These are phyloP conservation scores for Mungos mungo DNA, from an alignment of 2,113 vertebrate species.

Conservation along the genomic window DNA sequence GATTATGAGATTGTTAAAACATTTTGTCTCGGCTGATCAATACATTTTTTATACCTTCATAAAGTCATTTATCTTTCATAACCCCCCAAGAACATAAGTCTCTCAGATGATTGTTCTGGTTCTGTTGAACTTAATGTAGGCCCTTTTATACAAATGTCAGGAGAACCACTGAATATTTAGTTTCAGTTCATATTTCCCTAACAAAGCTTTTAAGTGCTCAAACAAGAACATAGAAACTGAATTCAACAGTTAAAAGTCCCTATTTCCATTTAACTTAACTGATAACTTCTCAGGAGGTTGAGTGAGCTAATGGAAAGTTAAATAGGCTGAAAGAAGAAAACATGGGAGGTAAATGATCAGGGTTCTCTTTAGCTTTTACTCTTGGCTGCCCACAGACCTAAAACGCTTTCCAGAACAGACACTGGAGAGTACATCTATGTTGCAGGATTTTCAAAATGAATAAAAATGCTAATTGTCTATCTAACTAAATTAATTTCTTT, in stretches of 20 bases:
- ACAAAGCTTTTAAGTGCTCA: constrained; percentile 26
- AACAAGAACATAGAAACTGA: constrained; percentile 39
- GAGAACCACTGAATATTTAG: not conserved
- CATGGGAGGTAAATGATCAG: constrained; percentile 6
- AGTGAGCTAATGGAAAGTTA: constrained; percentile 67
- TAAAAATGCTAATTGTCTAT: not conserved
- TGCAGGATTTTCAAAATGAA: not conserved
- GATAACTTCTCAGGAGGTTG: constrained; percentile 55
- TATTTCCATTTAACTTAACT: constrained; percentile 47
- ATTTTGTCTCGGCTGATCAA: not conserved
- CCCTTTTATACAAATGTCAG: constrained; percentile 1
- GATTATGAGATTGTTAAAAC: not conserved
- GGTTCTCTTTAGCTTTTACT: not conserved
- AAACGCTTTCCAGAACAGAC: not conserved
- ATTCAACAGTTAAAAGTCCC: constrained; percentile 25
- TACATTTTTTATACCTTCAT: not conserved
- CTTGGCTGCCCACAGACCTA: not conserved
- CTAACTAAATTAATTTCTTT: not conserved
- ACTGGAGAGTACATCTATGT: not conserved
- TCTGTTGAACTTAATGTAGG: constrained; percentile 17
- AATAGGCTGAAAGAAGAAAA: constrained; percentile 51
- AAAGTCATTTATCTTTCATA: not conserved
- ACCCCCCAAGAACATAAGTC: not conserved
- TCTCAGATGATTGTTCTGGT: not conserved
- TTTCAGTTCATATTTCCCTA: constrained; percentile 50